phyloP scores from a whole-genome alignment of 2,797 vertebrate genomes.

The Lutjanus argentimaculatus region DNA sequence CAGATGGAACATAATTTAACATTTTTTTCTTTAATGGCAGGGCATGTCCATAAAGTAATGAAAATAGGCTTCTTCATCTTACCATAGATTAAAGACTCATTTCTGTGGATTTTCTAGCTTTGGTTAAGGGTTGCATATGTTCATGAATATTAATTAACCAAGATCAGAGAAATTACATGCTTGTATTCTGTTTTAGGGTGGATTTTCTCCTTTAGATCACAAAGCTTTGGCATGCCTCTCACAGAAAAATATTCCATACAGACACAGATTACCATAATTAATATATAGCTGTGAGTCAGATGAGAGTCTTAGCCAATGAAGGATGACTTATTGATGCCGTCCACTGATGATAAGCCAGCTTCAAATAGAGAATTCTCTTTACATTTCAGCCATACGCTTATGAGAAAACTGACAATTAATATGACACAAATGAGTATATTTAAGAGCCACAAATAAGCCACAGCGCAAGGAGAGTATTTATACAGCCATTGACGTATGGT shows the following conservation, averaged over 20 bases:
- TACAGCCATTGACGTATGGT: neutral
- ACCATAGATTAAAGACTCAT: slow-evolving; percentile 31
- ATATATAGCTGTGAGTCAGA: slow-evolving; percentile 38
- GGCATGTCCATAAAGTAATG: slow-evolving; percentile 21
- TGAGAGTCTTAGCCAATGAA: slow-evolving; percentile 35
- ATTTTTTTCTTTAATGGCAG: slow-evolving; percentile 27
- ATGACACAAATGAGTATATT: neutral
- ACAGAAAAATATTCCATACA: slow-evolving; percentile 24
- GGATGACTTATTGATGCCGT: slow-evolving; percentile 49
- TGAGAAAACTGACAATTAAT: neutral
- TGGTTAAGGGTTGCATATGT: slow-evolving; percentile 26
- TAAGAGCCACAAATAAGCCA: neutral
- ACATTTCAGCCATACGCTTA: neutral
- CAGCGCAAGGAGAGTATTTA: neutral
- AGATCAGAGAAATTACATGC: slow-evolving; percentile 40
- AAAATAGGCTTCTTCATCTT: slow-evolving; percentile 32
- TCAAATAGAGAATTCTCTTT: slow-evolving; percentile 37
- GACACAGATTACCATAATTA: slow-evolving; percentile 46
- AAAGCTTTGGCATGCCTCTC: slow-evolving; percentile 4
- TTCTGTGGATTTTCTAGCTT: slow-evolving; percentile 33
- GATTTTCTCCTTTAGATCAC: slow-evolving; percentile 22
- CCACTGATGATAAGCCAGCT: slow-evolving; percentile 36
- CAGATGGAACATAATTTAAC: slow-evolving; percentile 62
- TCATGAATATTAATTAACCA: slow-evolving; percentile 39
- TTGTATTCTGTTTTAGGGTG: slow-evolving; percentile 34